A percentile compares a stretch with the other conserved stretches of the same genome.
phyloP scores from a whole-genome alignment of 2,113 vertebrate species.

The Ptilorrhoa leucosticta region DNA sequence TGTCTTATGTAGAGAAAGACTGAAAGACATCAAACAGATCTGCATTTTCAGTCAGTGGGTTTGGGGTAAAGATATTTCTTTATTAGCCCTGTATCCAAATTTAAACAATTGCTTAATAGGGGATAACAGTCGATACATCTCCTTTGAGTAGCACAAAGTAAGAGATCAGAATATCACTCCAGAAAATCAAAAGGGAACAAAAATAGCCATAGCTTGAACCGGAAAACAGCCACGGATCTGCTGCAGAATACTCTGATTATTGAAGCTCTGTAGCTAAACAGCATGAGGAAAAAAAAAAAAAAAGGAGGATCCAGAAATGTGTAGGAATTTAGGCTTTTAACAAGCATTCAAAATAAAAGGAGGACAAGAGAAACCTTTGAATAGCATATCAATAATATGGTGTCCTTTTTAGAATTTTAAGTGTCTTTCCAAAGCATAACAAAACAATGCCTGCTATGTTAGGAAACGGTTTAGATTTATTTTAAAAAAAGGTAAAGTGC shows the following conservation, averaged over 20 bases:
- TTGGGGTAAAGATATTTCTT: not conserved
- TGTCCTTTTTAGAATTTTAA: not conserved
- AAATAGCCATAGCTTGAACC: not conserved
- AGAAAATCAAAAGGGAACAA: not conserved
- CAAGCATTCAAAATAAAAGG: not conserved
- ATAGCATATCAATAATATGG: not conserved
- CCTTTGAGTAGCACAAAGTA: not conserved
- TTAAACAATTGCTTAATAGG: not conserved
- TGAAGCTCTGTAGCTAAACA: not conserved
- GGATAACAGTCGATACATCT: not conserved
- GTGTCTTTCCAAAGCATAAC: not conserved
- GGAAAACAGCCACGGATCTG: not conserved
- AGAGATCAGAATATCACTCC: not conserved
- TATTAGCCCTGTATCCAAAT: not conserved
- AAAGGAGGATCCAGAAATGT: not conserved
- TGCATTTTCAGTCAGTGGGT: not conserved
- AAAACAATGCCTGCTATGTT: not conserved
- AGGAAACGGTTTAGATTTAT: not conserved
- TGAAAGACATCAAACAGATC: not conserved
- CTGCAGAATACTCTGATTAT: not conserved
- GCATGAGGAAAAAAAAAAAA: not conserved
- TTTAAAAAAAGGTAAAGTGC: not conserved
- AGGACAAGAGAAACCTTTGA: not conserved
- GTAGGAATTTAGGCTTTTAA: slow-evolving; percentile 4
- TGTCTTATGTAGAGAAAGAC: not conserved